A percentile compares a stretch with the other conserved stretches of the same genome.
These are phyloP conservation scores for Zapornia atra DNA, from an alignment of 2,113 vertebrate genomes.

Conservation along the genomic window DNA sequence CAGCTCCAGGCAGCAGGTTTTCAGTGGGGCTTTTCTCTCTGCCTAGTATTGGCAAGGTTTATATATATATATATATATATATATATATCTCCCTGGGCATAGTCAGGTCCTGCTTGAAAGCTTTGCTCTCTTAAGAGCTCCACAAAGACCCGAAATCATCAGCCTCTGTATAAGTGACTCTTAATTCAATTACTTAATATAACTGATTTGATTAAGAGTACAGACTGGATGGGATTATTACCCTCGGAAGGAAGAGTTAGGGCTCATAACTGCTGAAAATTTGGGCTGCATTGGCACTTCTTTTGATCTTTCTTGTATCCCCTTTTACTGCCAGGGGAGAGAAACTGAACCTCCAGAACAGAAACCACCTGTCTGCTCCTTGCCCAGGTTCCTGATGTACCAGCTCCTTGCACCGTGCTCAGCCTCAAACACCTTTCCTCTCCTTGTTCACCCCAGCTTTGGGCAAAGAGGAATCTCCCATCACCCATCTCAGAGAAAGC, in stretches of 20 bases:
- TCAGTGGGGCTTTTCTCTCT: neutral
- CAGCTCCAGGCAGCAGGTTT: neutral
- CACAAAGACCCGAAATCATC: neutral
- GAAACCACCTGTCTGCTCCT: neutral
- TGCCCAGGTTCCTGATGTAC: neutral
- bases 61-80: no score
- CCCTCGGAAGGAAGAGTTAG: neutral
- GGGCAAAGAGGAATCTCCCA: neutral
- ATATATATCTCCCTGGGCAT: neutral
- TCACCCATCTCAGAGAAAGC: rapidly evolving
- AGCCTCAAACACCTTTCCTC: neutral
- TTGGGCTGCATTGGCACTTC: neutral
- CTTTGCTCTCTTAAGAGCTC: neutral
- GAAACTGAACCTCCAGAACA: neutral
- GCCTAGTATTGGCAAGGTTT: neutral
- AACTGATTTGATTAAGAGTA: slow-evolving; percentile 33
- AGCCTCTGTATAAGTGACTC: neutral
- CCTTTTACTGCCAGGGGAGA: neutral
- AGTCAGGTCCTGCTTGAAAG: neutral
- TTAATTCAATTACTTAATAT: slow-evolving; percentile 25
- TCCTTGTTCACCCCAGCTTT: neutral
- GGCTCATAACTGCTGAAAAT: neutral
- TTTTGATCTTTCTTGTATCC: neutral
- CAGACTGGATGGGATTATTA: neutral
- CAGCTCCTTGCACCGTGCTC: neutral